Percentiles rank a stretch among this genome's conserved stretches.
phyloP scores from a whole-genome alignment of 2,888 invertebrate genomes.

The Sussaba pulchella region DNA sequence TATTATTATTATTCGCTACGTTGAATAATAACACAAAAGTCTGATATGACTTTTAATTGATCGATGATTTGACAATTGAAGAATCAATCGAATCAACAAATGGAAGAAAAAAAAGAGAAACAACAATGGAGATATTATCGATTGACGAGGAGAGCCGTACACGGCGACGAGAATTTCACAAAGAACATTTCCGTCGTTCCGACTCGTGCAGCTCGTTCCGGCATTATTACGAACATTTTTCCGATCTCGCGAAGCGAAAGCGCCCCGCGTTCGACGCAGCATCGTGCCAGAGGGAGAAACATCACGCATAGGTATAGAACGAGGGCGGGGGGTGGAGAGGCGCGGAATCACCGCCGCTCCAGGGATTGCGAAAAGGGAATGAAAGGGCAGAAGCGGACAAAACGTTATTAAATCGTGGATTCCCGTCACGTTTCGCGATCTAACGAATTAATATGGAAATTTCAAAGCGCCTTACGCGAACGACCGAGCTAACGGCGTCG shows the following conservation, averaged over 20 bases:
- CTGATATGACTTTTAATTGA: too few relatives aligned
- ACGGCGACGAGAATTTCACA: slow-evolving; percentile 10
- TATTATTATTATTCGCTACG: too few relatives aligned
- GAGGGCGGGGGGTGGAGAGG: too few relatives aligned
- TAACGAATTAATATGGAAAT: slow-evolving; percentile 81
- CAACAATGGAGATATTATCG: slow-evolving; percentile 30
- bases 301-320: too few relatives aligned
- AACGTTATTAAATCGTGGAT: slow-evolving; percentile 77
- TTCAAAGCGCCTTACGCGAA: slow-evolving; percentile 75
- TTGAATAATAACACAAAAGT: too few relatives aligned
- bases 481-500: slow-evolving; percentile 66
- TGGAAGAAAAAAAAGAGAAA: too few relatives aligned
- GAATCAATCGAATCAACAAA: too few relatives aligned
- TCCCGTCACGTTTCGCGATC: slow-evolving; percentile 77
- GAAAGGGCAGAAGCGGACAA: slow-evolving; percentile 57
- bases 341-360: slow-evolving; percentile 40
- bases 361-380: slow-evolving; percentile 18
- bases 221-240: slow-evolving; percentile 17
- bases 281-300: slow-evolving; percentile 15
- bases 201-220: slow-evolving; percentile 14
- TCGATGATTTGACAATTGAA: too few relatives aligned
- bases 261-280: too few relatives aligned
- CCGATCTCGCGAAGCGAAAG: slow-evolving; percentile 33
- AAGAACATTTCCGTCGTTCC: slow-evolving; percentile 40
- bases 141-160: neutral